These are phyloP conservation scores for Rhopalosiphum padi DNA, from an alignment of 1,140 invertebrate genomes.

Conservation along the genomic window DNA sequence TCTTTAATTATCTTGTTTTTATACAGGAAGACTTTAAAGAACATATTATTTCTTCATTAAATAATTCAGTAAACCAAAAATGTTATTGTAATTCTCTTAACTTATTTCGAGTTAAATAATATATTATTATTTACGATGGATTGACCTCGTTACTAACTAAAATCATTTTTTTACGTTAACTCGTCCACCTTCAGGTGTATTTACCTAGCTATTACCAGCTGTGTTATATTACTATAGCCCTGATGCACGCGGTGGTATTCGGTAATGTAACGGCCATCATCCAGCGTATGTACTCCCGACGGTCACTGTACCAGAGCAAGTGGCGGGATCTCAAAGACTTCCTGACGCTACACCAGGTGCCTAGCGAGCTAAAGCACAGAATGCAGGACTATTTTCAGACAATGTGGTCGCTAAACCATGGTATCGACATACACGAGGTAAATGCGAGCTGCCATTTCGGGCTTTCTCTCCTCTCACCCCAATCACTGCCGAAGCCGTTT, in stretches of 20 bases:
- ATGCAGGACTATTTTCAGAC: conserved; percentile 99
- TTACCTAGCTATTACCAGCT: neutral
- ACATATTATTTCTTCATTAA: neutral
- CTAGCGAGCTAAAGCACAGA: conserved; percentile 92
- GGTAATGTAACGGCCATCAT: conserved; percentile 99
- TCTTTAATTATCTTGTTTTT: neutral
- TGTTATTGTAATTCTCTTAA: neutral
- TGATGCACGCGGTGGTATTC: conserved; percentile 99
- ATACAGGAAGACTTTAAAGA: neutral
- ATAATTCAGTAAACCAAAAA: neutral
- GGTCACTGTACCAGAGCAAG: conserved; percentile 96
- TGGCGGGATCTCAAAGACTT: conserved; percentile 97
- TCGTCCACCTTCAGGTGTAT: neutral
- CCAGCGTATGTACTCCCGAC: conserved; percentile 95
- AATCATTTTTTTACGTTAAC: neutral
- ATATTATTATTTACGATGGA: neutral
- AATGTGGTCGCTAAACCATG: conserved; percentile 98
- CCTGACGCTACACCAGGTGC: conserved; percentile 92
- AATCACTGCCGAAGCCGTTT: neutral
- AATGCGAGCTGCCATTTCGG: conserved; percentile 58
- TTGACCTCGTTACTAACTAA: neutral
- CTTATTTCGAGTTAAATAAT: neutral
- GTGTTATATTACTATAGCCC: conserved; percentile 69
- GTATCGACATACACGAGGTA: conserved; percentile 97
- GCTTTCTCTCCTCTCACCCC: neutral